These are phyloP conservation scores for Champsocephalus gunnari DNA, from an alignment of 2,797 vertebrate genomes.

Conservation along the genomic window DNA sequence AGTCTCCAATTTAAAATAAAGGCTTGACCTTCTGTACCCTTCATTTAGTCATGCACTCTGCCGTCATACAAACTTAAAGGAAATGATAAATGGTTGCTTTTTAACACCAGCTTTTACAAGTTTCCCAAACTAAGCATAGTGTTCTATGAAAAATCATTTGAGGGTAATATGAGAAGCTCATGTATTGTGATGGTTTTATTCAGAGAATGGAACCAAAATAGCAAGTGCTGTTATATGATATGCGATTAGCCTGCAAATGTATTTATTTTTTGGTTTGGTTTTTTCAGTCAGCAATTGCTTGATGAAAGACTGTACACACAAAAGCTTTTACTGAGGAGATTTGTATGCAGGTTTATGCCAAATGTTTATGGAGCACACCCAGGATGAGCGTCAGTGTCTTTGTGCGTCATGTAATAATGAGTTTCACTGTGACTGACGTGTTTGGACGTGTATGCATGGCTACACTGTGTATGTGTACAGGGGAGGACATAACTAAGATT, in stretches of 20 bases:
- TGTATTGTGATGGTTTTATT: neutral
- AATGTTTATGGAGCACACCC: neutral
- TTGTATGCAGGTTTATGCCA: neutral
- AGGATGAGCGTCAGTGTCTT: neutral
- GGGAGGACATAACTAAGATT: neutral
- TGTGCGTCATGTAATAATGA: neutral
- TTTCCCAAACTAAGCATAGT: constrained; percentile 9
- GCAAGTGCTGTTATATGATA: neutral
- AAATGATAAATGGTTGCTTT: constrained; percentile 19
- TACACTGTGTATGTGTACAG: neutral
- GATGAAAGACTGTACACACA: neutral
- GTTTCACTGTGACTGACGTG: neutral
- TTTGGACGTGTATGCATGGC: neutral
- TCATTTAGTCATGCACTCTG: constrained; percentile 15
- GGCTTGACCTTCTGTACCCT: constrained; percentile 1
- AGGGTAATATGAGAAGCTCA: neutral
- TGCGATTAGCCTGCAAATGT: neutral
- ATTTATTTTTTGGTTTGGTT: constrained; percentile 3
- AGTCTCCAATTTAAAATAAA: constrained; percentile 15
- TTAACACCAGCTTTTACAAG: neutral
- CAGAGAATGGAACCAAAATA: neutral
- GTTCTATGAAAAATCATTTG: neutral
- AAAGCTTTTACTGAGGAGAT: neutral
- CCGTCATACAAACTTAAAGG: constrained; percentile 2
- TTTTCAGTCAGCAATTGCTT: constrained; percentile 4